Percentiles rank a stretch among this genome's conserved stretches.
These are phyloP conservation scores for Hystrix cristata DNA, from an alignment of 2,113 vertebrate species.

Conservation along the genomic window DNA sequence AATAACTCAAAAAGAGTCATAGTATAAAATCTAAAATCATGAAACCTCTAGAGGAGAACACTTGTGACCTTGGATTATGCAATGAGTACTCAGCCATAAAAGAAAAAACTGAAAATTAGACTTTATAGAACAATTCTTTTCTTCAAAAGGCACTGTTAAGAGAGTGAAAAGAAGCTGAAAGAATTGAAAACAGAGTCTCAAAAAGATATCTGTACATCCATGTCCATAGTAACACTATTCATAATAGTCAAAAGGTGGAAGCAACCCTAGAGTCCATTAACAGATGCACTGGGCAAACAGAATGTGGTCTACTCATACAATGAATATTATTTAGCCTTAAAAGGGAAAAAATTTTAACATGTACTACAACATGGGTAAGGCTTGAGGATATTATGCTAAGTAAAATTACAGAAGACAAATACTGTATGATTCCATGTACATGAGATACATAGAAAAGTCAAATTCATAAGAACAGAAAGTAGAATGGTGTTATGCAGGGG, in stretches of 20 bases:
- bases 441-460: neutral
- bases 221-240: neutral
- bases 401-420: neutral
- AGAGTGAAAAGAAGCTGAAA: neutral
- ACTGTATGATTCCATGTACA: neutral
- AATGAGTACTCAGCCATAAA: neutral
- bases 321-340: neutral
- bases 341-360: neutral
- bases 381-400: neutral
- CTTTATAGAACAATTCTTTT: neutral
- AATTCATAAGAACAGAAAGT: neutral
- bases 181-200: neutral
- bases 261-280: neutral
- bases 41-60: neutral
- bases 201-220: neutral
- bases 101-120: slow-evolving; percentile 14
- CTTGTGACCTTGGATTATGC: neutral
- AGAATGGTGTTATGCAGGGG: neutral
- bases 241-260: neutral
- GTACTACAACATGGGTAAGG: neutral
- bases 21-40: slow-evolving; percentile 43
- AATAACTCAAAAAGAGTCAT: neutral
- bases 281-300: neutral
- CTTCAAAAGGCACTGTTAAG: neutral
- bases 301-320: neutral